These are phyloP conservation scores for Entomobrya multifasciata DNA, from an alignment of 2,888 invertebrate species.

Conservation along the genomic window DNA sequence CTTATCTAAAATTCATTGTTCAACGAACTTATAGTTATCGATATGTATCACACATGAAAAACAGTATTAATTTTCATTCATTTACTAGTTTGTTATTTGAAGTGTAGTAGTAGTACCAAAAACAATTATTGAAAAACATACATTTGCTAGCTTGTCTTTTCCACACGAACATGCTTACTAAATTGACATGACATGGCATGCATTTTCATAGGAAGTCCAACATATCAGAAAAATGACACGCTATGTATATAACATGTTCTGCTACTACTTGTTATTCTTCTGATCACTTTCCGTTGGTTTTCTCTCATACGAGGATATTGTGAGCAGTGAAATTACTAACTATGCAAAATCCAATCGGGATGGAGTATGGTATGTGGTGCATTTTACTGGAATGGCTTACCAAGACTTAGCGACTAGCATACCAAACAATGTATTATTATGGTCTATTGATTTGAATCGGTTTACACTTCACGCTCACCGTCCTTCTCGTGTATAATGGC, in stretches of 20 bases:
- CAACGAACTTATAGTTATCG: too few relatives aligned
- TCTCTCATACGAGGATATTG: too few relatives aligned
- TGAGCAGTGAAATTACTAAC: too few relatives aligned
- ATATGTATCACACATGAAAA: background rate
- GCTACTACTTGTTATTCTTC: too few relatives aligned
- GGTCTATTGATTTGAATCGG: background rate
- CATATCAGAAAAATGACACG: background rate
- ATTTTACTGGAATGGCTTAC: background rate
- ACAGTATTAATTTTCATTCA: background rate
- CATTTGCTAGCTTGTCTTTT: background rate
- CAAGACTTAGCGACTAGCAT: background rate
- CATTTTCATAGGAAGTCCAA: too few relatives aligned
- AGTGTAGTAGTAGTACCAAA: background rate
- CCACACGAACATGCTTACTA: background rate
- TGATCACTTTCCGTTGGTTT: too few relatives aligned
- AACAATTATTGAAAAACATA: constrained; percentile 7
- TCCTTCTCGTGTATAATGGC: too few relatives aligned
- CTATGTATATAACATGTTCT: too few relatives aligned
- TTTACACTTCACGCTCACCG: background rate
- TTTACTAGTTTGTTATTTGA: too few relatives aligned
- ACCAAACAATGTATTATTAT: background rate
- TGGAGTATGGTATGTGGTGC: background rate
- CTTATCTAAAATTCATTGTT: too few relatives aligned
- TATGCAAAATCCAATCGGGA: background rate
- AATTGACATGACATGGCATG: too few relatives aligned